Evolutionary conservation across 2,113 vertebrate genomes (phyloP).

Genomic region (Lagopus muta): DNA sequence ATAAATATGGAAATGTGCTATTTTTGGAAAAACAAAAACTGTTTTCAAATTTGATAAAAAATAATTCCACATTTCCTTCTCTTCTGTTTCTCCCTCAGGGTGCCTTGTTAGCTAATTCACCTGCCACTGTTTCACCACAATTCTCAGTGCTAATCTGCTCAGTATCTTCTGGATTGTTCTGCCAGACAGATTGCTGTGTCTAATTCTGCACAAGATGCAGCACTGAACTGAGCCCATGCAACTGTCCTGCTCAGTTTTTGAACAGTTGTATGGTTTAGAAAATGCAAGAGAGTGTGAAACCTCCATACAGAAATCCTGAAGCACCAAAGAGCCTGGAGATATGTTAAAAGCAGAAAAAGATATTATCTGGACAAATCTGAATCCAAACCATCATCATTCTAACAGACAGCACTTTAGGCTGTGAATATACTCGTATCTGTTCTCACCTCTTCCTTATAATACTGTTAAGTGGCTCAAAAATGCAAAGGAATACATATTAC

Average conservation of each 20-base stretch:
- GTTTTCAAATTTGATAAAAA: slow-evolving; percentile 38
- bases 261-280: not conserved
- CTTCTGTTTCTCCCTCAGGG: slow-evolving; percentile 6
- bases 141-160: slow-evolving; percentile 7
- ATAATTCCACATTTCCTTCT: not conserved
- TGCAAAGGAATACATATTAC: not conserved
- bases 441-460: not conserved
- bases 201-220: not conserved
- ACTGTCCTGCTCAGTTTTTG: not conserved
- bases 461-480: not conserved
- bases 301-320: not conserved
- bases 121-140: slow-evolving; percentile 6
- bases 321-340: not conserved
- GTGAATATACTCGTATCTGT: not conserved
- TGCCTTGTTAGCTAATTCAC: slow-evolving; percentile 26
- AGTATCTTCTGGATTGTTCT: slow-evolving; percentile 39
- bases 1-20: not conserved
- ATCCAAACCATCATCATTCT: not conserved
- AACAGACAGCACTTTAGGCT: not conserved
- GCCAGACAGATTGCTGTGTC: not conserved
- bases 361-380: not conserved
- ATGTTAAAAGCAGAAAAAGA: not conserved
- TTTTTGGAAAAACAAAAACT: not conserved
- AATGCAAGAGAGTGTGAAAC: not conserved
- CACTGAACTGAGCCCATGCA: not conserved